Conservation (phyloP, 2,888 invertebrate species). For the Ceratothoa steindachneri region DNA sequence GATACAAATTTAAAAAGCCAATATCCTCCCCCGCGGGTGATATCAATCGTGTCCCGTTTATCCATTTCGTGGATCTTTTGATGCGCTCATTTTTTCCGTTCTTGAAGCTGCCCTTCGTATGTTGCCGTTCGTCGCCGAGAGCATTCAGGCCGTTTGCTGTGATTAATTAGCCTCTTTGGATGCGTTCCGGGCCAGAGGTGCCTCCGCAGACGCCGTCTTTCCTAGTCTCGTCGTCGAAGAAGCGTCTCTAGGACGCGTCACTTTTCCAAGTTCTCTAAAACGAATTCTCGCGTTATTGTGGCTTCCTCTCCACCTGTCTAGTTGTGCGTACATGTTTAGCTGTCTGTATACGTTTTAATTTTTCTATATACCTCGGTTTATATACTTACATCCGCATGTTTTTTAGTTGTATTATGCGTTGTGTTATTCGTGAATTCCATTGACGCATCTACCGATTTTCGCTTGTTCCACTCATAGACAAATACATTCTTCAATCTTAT, state of each 20-base stretch:
- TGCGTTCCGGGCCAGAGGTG: not conserved
- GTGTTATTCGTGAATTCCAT: not conserved
- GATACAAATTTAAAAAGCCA: too few species aligned
- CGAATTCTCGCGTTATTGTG: too few species aligned
- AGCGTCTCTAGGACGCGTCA: not conserved
- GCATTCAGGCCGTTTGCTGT: not conserved
- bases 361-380: not conserved
- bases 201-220: not conserved
- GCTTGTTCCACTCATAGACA: too few species aligned
- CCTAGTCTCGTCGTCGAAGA: not conserved
- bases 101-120: too few species aligned
- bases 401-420: not conserved
- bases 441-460: too few species aligned
- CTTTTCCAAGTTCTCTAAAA: too few species aligned
- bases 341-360: not conserved
- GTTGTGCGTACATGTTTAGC: not conserved
- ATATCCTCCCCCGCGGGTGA: too few species aligned
- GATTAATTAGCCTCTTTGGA: not conserved
- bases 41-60: too few species aligned
- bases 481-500: too few species aligned
- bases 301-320: too few species aligned
- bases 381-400: not conserved
- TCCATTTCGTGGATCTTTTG: too few species aligned
- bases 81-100: too few species aligned
- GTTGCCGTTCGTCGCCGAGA: not conserved